Evolutionary conservation across 2,888 invertebrate species (phyloP).

Genomic region (Athalia rosae): DNA sequence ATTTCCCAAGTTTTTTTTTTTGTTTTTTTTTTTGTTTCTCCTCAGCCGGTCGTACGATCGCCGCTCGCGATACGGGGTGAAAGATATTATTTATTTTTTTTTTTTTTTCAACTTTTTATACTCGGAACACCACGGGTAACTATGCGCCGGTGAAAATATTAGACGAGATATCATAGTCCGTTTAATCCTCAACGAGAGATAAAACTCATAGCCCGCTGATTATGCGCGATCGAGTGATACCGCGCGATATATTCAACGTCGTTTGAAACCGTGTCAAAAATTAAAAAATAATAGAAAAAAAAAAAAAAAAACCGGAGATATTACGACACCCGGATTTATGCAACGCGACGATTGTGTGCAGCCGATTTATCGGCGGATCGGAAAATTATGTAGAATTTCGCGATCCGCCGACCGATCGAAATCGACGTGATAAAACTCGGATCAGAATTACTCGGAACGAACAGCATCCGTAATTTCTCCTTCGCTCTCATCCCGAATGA

Average conservation of each 20-base stretch:
- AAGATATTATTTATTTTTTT: too few species aligned
- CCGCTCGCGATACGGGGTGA: background rate
- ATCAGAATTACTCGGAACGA: too few species aligned
- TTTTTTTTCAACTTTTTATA: conserved; percentile 12
- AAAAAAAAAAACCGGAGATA: too few species aligned
- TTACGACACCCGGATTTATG: too few species aligned
- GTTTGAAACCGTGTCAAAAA: conserved; percentile 16
- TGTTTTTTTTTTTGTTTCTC: background rate
- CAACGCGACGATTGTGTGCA: too few species aligned
- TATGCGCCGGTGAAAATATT: conserved; percentile 46
- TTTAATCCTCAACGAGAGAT: conserved; percentile 44
- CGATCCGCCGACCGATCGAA: too few species aligned
- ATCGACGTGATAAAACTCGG: too few species aligned
- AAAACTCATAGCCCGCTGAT: conserved; percentile 31
- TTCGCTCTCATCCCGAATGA: background rate
- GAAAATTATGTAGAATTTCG: too few species aligned
- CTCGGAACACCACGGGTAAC: conserved; percentile 26
- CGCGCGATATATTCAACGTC: conserved; percentile 40
- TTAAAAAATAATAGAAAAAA: background rate
- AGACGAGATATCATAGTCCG: conserved; percentile 41
- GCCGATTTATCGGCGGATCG: too few species aligned
- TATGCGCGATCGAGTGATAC: conserved; percentile 36
- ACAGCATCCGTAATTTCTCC: too few species aligned
- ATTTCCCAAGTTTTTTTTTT: background rate
- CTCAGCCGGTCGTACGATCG: background rate